Evolutionary conservation across 2,888 invertebrate species (phyloP), one percentile per base, ranked within the genome.

Genomic region (Aleiodes testaceus): DNA sequence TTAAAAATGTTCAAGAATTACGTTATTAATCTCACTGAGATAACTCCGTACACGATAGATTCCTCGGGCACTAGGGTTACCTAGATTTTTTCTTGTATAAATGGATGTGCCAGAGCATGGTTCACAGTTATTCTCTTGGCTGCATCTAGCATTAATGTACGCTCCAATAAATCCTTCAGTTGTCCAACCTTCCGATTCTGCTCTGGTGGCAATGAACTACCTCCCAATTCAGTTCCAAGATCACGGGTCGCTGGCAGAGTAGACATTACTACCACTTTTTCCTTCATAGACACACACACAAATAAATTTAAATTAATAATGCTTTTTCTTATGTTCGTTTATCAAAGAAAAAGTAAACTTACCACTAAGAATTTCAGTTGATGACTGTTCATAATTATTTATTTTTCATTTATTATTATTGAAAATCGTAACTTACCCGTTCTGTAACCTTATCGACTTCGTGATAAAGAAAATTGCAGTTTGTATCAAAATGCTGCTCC

Each of bases 371-470:
- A 49, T 52, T 42, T 30, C 44, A 71, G 22, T 59, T 59, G 59
- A 18, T 36, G 59, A 36, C 36, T 36, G n/a, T 16, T 1, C 22
- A 14, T 20, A 36, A 11, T 44, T 44, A 36, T 59, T 45, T 16
- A 26, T 30, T 30, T 45, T 45, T 45, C 2, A 61, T 30, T 30
- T 26, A 67, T 44, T 49, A 42, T 70, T 42, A 65, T 49, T 53
- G 63, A 55, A 16, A 66, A 70, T 49, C 42, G 50, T 61, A 72
- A 81, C 82, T 93, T 89, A 99, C 99, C 92, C 97, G 91, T 88
- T 99, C 97, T 0, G 99, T 99, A 76, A 99, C 94, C 90, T 95
- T 97, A 88, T 99, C 99, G 78, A 98, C 93, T 89, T 99, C 99
- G 84, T 97, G 96, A 87, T 97, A 99, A 72, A 97, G 90, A 88